These are phyloP conservation scores for Trididemnum miniatum DNA, from an alignment of 23 tunicate genomes.

Conservation along the genomic window DNA sequence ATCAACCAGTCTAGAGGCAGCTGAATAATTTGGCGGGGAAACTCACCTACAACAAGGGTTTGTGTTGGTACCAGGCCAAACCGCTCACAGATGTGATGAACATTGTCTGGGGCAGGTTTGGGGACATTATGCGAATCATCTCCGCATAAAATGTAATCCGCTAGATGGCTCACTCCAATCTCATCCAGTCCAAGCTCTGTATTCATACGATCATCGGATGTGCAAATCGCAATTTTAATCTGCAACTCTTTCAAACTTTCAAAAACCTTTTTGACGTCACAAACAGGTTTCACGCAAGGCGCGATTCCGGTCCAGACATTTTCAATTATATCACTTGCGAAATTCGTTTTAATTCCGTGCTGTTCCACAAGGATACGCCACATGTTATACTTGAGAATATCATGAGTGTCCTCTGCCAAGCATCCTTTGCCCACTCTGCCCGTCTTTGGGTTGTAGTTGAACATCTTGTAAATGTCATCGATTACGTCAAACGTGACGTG, in stretches of 20 bases:
- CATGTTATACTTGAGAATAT: background rate
- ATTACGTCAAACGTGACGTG: background rate
- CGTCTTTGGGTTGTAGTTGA: slow-evolving; percentile 33
- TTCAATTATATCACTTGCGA: background rate
- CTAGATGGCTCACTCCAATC: slow-evolving; percentile 16
- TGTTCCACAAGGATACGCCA: background rate
- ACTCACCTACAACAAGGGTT: slow-evolving; percentile 46
- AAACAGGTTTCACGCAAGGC: slow-evolving; percentile 11
- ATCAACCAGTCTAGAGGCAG: too few species aligned
- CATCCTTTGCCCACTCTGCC: slow-evolving; percentile 33
- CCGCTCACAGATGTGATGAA: slow-evolving; percentile 30
- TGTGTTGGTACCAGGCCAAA: slow-evolving; percentile 29
- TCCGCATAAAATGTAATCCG: slow-evolving; percentile 43
- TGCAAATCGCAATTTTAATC: slow-evolving; percentile 49
- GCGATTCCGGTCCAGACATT: background rate
- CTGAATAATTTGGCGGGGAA: too few species aligned
- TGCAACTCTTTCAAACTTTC: background rate
- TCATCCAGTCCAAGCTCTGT: slow-evolving; percentile 15
- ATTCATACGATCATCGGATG: slow-evolving; percentile 33
- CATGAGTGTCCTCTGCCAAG: slow-evolving; percentile 52
- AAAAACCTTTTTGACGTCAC: slow-evolving; percentile 39
- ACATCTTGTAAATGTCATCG: slow-evolving; percentile 11
- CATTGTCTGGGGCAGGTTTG: slow-evolving; percentile 55
- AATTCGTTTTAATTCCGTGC: background rate
- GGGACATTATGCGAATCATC: slow-evolving; percentile 42